Conservation (phyloP, 2,113 vertebrate species). For the Gobio gobio region DNA sequence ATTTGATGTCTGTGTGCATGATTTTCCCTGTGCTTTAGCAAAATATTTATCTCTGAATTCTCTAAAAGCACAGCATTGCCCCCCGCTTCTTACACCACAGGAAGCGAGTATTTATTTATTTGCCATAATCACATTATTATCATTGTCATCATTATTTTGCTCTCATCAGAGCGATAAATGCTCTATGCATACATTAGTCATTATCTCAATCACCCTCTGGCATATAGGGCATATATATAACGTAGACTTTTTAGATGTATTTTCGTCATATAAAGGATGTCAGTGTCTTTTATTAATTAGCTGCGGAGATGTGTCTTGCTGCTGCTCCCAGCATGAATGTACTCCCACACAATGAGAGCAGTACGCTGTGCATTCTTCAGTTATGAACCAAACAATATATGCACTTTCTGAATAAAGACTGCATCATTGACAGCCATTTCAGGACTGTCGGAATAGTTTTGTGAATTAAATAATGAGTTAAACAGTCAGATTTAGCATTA, state of each 20-base stretch:
- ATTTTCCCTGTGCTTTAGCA: conserved; percentile 6
- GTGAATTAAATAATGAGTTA: not conserved
- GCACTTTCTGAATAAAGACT: conserved; percentile 8
- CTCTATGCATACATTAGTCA: conserved; percentile 25
- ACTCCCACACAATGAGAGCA: not conserved
- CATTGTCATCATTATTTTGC: conserved; percentile 43
- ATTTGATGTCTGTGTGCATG: not conserved
- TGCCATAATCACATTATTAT: conserved; percentile 30
- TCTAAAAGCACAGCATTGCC: not conserved
- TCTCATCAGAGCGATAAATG: conserved; percentile 35
- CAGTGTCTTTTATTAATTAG: conserved; percentile 29
- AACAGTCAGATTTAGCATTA: not conserved
- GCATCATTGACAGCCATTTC: not conserved
- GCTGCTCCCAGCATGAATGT: not conserved
- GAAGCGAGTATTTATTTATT: conserved; percentile 14
- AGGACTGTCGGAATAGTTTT: not conserved
- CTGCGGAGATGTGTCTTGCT: conserved; percentile 2
- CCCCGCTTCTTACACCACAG: not conserved
- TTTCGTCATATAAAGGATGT: not conserved
- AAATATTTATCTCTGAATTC: not conserved
- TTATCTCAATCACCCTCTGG: conserved; percentile 37
- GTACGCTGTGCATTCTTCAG: not conserved
- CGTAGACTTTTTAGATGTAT: not conserved
- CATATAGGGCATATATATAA: conserved; percentile 14
- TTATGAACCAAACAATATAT: conserved; percentile 10